Base-by-base conservation (phyloP, 2,888 invertebrate species). In the Drosophila lutescens region DNA sequence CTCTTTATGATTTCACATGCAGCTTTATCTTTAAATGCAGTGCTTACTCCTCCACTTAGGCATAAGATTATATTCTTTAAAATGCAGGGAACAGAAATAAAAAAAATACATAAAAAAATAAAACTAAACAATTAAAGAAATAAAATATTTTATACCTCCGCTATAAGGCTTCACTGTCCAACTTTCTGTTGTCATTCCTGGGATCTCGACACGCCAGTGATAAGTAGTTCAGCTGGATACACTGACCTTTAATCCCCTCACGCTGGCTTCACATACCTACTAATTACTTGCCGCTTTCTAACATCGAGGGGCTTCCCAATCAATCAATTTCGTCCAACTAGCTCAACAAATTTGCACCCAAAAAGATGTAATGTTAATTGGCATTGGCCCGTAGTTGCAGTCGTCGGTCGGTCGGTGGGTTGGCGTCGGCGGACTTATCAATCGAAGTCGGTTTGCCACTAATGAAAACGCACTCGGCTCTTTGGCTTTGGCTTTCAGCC, bases 391-490 rank as follows among this genome's bases (percentile, higher is more conserved):
- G 38, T 30, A 30, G 30, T 40, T 62, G 61, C 61, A 60, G 32
- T 15, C n/a, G 26, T 26, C 26, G 7, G 26, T 26, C 26, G 26
- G 26, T 26, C 26, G 26, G 26, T 26, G 26, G 26, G 26, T 7
- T 30, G 49, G 49, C 49, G 53, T 30, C 47, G 41, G 26, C 57
- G 57, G 57, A 57, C 54, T 50, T 51, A 68, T 67, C 67, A 57
- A 68, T 68, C 57, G 49, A 67, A 36, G 41, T 40, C 26, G 20
- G n/a, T 9, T 17, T 17, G 56, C 13, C 56, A 40, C 34, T 70
- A 70, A 69, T 70, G 69, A 49, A 49, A 70, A 70, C 71, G 69
- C 70, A 69, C 71, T 69, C 69, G 41, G 58, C 51, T 47, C 46
- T 36, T 49, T 10, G 40, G 23, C 34, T 23, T 15, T 51, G 50